Evolutionary conservation across 2,888 invertebrate species (phyloP), one percentile per base, ranked within the genome.

Genomic region (Andrena dorsata): DNA sequence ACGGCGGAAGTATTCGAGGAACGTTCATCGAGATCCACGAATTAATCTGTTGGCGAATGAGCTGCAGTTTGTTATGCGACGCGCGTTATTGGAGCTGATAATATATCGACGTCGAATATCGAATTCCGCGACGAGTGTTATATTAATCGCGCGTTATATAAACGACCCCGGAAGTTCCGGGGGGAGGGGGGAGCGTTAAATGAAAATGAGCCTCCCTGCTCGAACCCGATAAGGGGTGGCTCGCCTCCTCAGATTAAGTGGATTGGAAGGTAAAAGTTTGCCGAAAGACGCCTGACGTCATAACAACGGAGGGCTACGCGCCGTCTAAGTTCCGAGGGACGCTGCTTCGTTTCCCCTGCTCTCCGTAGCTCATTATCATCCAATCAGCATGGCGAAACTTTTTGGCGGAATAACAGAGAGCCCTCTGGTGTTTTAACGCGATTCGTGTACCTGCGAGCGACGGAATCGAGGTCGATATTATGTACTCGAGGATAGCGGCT

Each of bases 211-310:
- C 64, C 80, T 73, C 73, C 64, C 76, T 72, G 69, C 58, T 26
- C 61, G 66, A 32, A 66, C 66, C 77, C 80, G 87, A 87, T 87
- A 87, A 87, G 72, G 23, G 56, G 69, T 63, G 83, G 72, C 64
- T 80, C 32, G 78, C 61, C 83, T 71, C 70, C 53, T 60, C 68
- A 60, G 81, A 87, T 87, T 87, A 87, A 87, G 85, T 85, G 77
- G 85, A 87, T 87, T 82, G 87, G 76, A 85, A 87, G 83, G 66
- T 81, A 87, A 87, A 87, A 85, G 83, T 87, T 87, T 32, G 23
- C 30, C 66, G 51, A 68, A 76, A 63, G 73, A 71, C 63, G 60
- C n/a, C 73, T 82, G 78, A 87, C 77, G 82, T 85, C 87, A 83
- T 87, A 87, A 87, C 86, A 87, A 73, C 73, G 71, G 41, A 51